Evolutionary conservation across 2,888 invertebrate species (phyloP), one percentile per base, ranked within the genome.

Genomic region (Incurvaria masculella): DNA sequence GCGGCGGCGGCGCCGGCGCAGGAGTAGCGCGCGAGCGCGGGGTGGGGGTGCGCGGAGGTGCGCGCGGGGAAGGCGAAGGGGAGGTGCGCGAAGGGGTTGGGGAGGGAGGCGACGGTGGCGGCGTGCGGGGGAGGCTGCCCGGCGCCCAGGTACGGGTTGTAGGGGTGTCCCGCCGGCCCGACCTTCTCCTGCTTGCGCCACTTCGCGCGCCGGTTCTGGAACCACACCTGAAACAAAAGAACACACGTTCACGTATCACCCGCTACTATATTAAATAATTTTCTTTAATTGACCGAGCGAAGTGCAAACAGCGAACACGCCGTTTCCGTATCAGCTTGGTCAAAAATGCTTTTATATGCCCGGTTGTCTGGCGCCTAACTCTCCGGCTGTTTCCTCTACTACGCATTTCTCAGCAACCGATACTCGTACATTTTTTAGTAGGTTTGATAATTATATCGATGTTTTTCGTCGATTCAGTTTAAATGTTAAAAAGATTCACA

Each of bases 141-240:
- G 45, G 86, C 83, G 50, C 85, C 81, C 54, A 91, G 65, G 67
- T 91, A 93, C 1, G 91, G 91, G 67, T 89, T 91, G 80, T 93
- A 94, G 0, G 94, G 94, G 65, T 94, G 94, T 4, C 87, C 91
- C 67, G 91, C 89, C 0, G 94, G 94, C 18, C 94, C 94, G 53
- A 94, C 94, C 79, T 93, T 94, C 69, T 94, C 94, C 62, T 93
- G 93, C 63, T 94, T 94, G 26, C 94, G 83, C 94, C 94, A 94
- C 71, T 94, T 94, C 46, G 94, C 94, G 16, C 94, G 83, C 21
- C 94, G 83, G 69, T 94, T 94, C 82, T 94, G 94, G 72, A 94
- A 94, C 94, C 94, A 94, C 17, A 94, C 94, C 94, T 94, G 81
- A 1, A 76, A 79, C 58, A 65, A 60, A 58, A 44, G 26, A 48